phyloP scores from a whole-genome alignment of 2,888 invertebrate genomes.

The Cantharis flavilabris region DNA sequence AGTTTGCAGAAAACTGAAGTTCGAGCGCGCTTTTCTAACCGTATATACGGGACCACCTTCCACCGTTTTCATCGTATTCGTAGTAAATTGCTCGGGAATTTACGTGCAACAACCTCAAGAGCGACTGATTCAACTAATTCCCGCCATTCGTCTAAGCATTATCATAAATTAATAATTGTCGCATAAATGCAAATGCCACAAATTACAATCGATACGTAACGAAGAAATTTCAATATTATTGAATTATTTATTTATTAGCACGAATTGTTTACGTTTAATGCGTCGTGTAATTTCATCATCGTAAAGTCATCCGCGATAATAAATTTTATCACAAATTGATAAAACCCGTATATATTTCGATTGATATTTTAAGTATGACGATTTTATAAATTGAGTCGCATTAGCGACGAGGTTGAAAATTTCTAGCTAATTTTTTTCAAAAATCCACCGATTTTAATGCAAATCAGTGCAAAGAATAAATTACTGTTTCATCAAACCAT shows the following conservation, averaged over 20 bases:
- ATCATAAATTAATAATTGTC: background rate
- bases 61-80: background rate
- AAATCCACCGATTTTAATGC: background rate
- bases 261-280: background rate
- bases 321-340: background rate
- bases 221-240: background rate
- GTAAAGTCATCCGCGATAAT: background rate
- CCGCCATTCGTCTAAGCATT: background rate
- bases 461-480: background rate
- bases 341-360: background rate
- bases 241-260: background rate
- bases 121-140: background rate
- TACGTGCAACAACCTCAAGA: background rate
- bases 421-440: background rate
- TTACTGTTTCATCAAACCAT: background rate
- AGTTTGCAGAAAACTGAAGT: background rate
- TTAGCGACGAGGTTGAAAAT: background rate
- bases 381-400: background rate
- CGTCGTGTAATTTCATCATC: background rate
- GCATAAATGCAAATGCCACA: background rate
- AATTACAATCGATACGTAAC: background rate
- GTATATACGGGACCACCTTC: background rate
- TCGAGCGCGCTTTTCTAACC: background rate
- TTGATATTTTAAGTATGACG: background rate
- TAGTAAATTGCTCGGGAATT: constrained; percentile 1